These are phyloP conservation scores for Anthopleura sola DNA, from an alignment of 64 coral and sea anemone genomes.

Conservation along the genomic window DNA sequence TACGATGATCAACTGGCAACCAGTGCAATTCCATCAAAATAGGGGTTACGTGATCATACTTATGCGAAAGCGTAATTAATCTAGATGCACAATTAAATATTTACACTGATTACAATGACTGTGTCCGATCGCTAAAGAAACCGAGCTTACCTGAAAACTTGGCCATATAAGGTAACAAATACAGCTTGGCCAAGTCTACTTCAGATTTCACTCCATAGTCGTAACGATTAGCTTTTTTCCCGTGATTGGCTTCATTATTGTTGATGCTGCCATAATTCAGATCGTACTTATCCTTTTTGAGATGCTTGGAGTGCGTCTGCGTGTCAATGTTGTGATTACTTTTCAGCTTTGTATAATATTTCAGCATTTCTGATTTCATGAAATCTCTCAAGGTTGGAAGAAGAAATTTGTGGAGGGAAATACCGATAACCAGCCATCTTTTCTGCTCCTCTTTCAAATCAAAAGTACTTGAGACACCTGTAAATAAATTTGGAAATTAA, in stretches of 20 bases:
- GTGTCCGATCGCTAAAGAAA: no score
- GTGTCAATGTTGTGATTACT: neutral
- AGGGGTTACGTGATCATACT: no score
- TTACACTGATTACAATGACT: no score
- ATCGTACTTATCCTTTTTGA: neutral
- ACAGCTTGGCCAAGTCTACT: conserved; percentile 3
- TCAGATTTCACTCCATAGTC: conserved; percentile 15
- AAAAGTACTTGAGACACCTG: neutral
- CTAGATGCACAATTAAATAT: no score
- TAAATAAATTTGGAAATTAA: neutral
- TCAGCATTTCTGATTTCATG: conserved; percentile 14
- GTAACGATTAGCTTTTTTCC: neutral
- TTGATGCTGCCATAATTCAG: conserved; percentile 19
- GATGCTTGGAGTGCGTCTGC: neutral
- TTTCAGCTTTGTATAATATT: conserved; percentile 4
- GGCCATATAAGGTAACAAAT: conserved; percentile 9
- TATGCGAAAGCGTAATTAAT: no score
- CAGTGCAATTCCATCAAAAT: no score
- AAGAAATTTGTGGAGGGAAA: conserved; percentile 6
- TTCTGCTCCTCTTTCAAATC: conserved; percentile 4
- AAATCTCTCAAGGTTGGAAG: neutral
- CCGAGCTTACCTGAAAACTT: conserved; percentile 8
- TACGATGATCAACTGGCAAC: no score
- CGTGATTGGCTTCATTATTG: neutral
- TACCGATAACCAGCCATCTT: conserved; percentile 26